A percentile compares a stretch with the other conserved stretches of the same genome.
Conservation (phyloP, 2,113 vertebrate species). For the Grus americana region DNA sequence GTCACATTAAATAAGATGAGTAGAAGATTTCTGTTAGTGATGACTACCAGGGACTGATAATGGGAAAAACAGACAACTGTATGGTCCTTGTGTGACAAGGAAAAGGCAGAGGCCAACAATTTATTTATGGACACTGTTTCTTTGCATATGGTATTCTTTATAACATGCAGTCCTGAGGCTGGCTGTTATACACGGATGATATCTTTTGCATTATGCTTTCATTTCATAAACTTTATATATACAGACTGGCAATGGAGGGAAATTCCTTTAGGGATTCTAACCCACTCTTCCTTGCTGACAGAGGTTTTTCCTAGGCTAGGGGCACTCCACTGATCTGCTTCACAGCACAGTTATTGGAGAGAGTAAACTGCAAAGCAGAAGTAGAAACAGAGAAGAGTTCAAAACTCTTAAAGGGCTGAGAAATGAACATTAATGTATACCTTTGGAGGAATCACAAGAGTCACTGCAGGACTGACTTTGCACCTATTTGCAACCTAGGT, state of each 20-base stretch:
- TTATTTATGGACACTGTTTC: neutral
- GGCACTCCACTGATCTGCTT: neutral
- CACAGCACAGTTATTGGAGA: neutral
- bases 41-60: neutral
- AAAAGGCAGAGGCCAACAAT: neutral
- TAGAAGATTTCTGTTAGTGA: neutral
- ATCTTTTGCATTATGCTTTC: neutral
- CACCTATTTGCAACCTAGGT: neutral
- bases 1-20: slow-evolving; percentile 37
- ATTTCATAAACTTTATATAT: neutral
- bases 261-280: neutral
- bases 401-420: neutral
- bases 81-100: neutral
- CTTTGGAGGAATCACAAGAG: neutral
- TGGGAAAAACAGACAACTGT: neutral
- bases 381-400: neutral
- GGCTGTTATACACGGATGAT: neutral
- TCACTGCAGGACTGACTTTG: neutral
- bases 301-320: neutral
- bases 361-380: neutral
- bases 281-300: neutral
- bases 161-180: neutral
- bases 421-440: neutral
- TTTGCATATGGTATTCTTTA: neutral
- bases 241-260: neutral